Percentiles rank a stretch among this genome's conserved stretches.
phyloP scores from a whole-genome alignment of 2,888 invertebrate species.

The Ptycholaimellus sp. region DNA sequence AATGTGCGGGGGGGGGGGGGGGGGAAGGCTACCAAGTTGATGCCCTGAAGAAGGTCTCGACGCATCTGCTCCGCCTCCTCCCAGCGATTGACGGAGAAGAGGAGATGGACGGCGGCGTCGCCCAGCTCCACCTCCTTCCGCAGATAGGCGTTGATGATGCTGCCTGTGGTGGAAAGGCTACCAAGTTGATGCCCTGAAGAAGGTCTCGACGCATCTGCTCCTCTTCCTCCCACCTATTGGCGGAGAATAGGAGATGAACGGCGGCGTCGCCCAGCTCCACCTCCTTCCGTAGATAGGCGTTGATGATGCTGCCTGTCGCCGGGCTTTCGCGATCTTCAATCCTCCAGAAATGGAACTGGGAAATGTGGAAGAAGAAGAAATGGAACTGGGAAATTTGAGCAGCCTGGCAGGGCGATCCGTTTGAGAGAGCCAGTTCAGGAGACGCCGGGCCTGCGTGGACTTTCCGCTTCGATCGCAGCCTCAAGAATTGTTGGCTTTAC shows the following conservation, averaged over 20 bases:
- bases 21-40: too few species aligned
- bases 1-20: too few species aligned
- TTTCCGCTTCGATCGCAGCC: conserved; percentile 81
- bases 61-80: conserved; percentile 35
- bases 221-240: conserved; percentile 67
- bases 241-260: conserved; percentile 70
- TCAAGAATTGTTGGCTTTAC: too few species aligned
- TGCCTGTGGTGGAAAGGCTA: too few species aligned
- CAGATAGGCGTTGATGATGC: too few species aligned
- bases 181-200: too few species aligned
- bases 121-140: conserved; percentile 43
- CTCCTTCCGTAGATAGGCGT: conserved; percentile 49
- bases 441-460: conserved; percentile 57
- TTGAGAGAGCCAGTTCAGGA: conserved; percentile 32
- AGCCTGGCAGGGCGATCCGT: conserved; percentile 28
- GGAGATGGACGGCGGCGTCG: conserved; percentile 56
- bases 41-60: too few species aligned
- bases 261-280: conserved; percentile 49
- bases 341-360: too few species aligned
- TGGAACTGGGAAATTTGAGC: conserved; percentile 36
- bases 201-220: too few species aligned
- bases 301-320: conserved; percentile 49
- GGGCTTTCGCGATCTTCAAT: conserved; percentile 50
- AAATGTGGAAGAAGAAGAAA: too few species aligned
- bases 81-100: conserved; percentile 89